Evolutionary conservation across 2,797 vertebrate species (phyloP).

Genomic region (Basileuterus tristriatus): DNA sequence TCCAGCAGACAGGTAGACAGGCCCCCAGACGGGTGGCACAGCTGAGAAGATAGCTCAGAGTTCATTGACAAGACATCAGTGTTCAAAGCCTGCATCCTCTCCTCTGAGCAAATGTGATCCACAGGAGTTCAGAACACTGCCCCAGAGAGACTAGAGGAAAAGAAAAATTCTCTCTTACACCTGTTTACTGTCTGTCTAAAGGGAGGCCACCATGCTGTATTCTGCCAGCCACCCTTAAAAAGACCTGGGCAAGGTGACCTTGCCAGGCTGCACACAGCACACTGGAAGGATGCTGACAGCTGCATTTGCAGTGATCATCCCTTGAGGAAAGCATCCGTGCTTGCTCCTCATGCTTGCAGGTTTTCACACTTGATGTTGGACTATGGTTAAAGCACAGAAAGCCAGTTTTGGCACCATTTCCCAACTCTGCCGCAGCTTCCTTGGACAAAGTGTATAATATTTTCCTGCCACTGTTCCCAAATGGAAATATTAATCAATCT

Average conservation of each 20-base stretch:
- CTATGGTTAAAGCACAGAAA: not conserved
- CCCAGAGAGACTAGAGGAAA: not conserved
- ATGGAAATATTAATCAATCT: not conserved
- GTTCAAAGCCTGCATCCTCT: not conserved
- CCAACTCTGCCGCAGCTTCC: not conserved
- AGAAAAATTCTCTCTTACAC: not conserved
- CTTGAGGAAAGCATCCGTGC: not conserved
- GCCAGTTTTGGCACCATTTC: not conserved
- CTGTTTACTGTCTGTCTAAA: not conserved
- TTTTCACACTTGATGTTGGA: not conserved
- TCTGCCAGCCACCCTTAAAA: not conserved
- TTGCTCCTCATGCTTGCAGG: not conserved
- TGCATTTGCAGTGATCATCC: not conserved
- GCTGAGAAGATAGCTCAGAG: not conserved
- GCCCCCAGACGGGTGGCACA: not conserved
- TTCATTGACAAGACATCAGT: not conserved
- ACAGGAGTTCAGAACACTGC: not conserved
- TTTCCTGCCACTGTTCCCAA: not conserved
- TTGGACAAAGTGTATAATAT: not conserved
- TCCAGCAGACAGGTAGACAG: not conserved
- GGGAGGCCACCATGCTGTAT: not conserved
- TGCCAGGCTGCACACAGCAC: not conserved
- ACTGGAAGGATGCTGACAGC: not conserved
- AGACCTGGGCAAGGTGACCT: not conserved
- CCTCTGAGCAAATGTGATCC: not conserved